phyloP scores from a whole-genome alignment of 2,113 vertebrate genomes.

The Plestiodon gilberti region DNA sequence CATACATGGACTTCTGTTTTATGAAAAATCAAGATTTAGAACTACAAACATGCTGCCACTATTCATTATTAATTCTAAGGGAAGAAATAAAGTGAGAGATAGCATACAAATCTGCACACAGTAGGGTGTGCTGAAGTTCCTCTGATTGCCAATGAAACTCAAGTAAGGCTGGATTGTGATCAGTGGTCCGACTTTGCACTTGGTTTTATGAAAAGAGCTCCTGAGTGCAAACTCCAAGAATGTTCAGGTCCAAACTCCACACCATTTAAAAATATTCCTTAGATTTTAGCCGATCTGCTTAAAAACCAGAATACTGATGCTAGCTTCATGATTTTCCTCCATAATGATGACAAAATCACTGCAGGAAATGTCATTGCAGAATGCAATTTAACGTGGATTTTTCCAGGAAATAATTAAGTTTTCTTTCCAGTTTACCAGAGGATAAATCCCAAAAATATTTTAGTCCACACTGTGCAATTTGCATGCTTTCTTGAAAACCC shows the following conservation, averaged over 20 bases:
- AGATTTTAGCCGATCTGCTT: not conserved
- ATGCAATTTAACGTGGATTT: not conserved
- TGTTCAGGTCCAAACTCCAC: not conserved
- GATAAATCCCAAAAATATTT: not conserved
- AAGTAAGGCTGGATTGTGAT: not conserved
- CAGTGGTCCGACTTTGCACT: not conserved
- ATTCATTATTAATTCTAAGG: not conserved
- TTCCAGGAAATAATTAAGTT: not conserved
- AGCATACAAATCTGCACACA: not conserved
- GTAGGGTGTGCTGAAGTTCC: not conserved
- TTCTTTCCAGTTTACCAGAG: not conserved
- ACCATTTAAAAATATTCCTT: not conserved
- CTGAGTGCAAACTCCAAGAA: not conserved
- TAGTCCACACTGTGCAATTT: not conserved
- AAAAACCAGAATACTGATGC: not conserved
- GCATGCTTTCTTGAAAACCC: not conserved
- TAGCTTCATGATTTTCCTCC: too few relatives aligned
- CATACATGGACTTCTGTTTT: not conserved
- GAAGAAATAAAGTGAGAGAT: not conserved
- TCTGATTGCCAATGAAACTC: not conserved
- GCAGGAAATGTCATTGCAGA: too few relatives aligned
- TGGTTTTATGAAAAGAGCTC: not conserved
- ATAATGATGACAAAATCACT: not conserved
- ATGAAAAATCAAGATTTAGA: not conserved
- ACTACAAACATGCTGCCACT: not conserved